A percentile compares a stretch with the other conserved stretches of the same genome.
phyloP scores from a whole-genome alignment of 2,797 vertebrate genomes.

The Coregonus suidteri region DNA sequence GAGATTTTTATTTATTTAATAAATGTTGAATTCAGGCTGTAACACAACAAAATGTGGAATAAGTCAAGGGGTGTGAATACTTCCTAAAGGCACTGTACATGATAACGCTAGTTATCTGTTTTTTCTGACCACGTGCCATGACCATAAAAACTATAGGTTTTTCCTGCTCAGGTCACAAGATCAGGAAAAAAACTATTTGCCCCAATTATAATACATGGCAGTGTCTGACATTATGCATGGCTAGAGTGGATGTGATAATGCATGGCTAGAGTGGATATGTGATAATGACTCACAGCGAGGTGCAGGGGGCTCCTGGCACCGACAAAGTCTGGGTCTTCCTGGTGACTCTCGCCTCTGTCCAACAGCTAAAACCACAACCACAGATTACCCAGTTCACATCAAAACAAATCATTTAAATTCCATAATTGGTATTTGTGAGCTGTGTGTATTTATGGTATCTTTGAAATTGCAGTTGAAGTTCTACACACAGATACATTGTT shows the following conservation, averaged over 20 bases:
- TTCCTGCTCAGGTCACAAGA: too few species aligned
- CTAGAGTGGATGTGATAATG: neutral
- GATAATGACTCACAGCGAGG: conserved; percentile 85
- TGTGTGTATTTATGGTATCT: neutral
- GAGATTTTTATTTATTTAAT: too few species aligned
- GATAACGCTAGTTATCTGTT: neutral
- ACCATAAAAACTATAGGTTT: neutral
- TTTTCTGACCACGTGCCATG: neutral
- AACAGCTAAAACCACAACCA: conserved; percentile 79
- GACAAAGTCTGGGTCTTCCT: conserved; percentile 79
- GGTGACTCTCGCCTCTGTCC: conserved; percentile 81
- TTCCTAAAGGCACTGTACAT: too few species aligned
- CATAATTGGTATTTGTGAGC: neutral
- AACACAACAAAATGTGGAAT: too few species aligned
- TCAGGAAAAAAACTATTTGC: too few species aligned
- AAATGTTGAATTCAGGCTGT: too few species aligned
- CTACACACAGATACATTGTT: neutral
- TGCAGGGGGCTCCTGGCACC: conserved; percentile 89
- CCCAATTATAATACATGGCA: too few species aligned
- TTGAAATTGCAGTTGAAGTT: neutral
- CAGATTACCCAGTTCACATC: neutral
- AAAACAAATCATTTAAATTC: neutral
- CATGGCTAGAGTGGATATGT: neutral
- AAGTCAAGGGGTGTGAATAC: too few species aligned
- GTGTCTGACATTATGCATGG: neutral